Evolutionary conservation across 2,797 vertebrate species (phyloP).

Genomic region (Tragopan temminckii): DNA sequence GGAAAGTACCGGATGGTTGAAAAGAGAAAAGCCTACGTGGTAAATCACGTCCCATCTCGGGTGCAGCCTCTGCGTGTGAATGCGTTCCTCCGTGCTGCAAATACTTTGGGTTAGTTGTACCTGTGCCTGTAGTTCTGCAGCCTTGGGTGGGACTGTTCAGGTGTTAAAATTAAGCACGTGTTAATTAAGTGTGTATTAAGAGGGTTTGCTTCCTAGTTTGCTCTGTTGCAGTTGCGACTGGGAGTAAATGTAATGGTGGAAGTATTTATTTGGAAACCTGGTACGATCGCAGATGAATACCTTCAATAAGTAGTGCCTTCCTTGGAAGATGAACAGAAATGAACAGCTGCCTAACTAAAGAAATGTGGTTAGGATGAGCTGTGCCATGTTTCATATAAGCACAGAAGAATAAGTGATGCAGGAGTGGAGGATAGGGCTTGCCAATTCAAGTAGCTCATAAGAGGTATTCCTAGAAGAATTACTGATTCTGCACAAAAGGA

Average conservation of each 20-base stretch:
- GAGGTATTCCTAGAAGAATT: background rate
- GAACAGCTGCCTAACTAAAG: background rate
- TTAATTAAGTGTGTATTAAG: background rate
- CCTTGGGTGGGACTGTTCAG: background rate
- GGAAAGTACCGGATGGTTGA: background rate
- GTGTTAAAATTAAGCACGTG: background rate
- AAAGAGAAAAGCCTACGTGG: background rate
- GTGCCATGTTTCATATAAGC: background rate
- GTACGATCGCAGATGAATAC: background rate
- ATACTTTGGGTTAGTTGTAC: background rate
- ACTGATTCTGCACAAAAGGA: background rate
- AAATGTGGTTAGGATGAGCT: background rate
- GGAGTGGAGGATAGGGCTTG: background rate
- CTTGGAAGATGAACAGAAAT: background rate
- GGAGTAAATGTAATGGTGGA: background rate
- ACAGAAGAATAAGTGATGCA: background rate
- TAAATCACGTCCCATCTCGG: background rate
- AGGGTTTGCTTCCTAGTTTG: background rate
- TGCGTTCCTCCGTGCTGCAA: background rate
- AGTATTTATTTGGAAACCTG: background rate
- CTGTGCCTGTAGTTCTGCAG: background rate
- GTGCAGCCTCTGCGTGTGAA: background rate
- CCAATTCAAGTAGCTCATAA: fast-evolving
- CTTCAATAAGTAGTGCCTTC: background rate
- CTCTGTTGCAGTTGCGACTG: background rate